Base-by-base conservation (phyloP, 2,888 invertebrate genomes). In the Leptinotarsa tumamoca region DNA sequence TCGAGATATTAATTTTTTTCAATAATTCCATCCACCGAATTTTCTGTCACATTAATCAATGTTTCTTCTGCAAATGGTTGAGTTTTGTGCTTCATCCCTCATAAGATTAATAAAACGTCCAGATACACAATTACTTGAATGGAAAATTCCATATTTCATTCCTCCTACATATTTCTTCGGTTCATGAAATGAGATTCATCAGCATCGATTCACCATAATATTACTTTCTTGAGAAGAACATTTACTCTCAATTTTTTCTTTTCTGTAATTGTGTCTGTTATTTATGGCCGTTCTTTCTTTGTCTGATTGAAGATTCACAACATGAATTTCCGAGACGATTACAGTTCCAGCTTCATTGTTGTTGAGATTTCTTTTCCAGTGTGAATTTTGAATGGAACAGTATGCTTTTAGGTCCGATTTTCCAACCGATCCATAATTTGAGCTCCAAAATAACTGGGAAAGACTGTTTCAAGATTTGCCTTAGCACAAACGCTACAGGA, bases 221-320 rank as follows among this genome's bases (percentile, higher is more conserved):
- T 33, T 58, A 58, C 58, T 58, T 23, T 18, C 4, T 23, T 23
- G 58, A 14, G 58, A 23, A 4, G 18, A n/a, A 51, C 43, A 18
- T 68, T 23, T 14, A 68, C 18, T 50, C 50, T 5, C 21, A 5
- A 68, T 23, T 3, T 68, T 33, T 33, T 2, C 33, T 33, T 33
- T 7, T 33, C 50, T 33, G 18, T 68, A 18, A 68, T 68, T 33
- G 68, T 52, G 4, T 49, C 27, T 52, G 21, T 52, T 68, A 68
- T 68, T 68, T 49, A 43, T 50, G 50, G 21, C 33, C 49, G n/a
- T 50, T 7, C 27, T 68, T 14, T 2, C 3, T 33, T 7, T 15
- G 17, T 67, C 21, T 17, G 21, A n/a, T 4, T 27, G 21, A 58
- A 21, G 58, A n/a, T 58, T 23, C 21, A 10, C 14, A 58, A 23